Conservation (phyloP, 2,797 vertebrate genomes). For the Zenarchopterus dispar region DNA sequence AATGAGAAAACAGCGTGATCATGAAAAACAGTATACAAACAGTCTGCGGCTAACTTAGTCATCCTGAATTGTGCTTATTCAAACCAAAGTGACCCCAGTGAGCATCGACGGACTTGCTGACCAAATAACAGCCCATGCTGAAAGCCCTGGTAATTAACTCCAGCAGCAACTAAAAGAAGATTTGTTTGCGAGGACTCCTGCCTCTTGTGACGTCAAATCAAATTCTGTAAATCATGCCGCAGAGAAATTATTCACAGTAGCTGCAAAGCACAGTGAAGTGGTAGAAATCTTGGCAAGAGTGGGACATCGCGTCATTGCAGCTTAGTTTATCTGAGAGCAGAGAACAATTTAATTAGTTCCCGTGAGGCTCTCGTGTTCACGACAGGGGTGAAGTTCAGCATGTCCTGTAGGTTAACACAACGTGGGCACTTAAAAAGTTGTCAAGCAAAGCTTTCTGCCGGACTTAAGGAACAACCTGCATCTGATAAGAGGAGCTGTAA, state of each 20-base stretch:
- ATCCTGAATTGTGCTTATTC: conserved; percentile 18
- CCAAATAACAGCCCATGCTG: conserved; percentile 20
- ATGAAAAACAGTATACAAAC: conserved; percentile 7
- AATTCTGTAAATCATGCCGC: conserved; percentile 6
- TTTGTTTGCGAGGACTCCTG: conserved; percentile 11
- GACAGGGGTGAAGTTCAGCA: conserved; percentile 19
- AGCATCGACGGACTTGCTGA: conserved; percentile 4
- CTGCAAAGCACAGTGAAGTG: not conserved
- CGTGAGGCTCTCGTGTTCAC: not conserved
- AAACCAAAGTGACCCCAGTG: conserved; percentile 28
- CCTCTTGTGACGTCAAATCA: conserved; percentile 30
- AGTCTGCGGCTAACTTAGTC: conserved; percentile 12
- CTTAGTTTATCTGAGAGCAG: conserved; percentile 3
- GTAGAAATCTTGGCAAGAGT: not conserved
- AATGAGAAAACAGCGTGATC: not conserved
- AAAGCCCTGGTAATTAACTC: conserved; percentile 23
- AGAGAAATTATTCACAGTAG: not conserved
- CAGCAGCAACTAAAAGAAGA: conserved; percentile 9
- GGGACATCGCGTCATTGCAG: not conserved
- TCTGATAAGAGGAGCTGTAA: conserved; percentile 46
- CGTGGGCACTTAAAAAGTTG: conserved; percentile 5
- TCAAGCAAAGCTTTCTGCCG: not conserved
- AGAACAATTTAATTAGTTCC: conserved; percentile 3
- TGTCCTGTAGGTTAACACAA: conserved; percentile 13
- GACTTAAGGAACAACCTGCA: conserved; percentile 5